Percentiles rank a stretch among this genome's conserved stretches.
Conservation (phyloP, 2,888 invertebrate species). For the Megamerina dolium region DNA sequence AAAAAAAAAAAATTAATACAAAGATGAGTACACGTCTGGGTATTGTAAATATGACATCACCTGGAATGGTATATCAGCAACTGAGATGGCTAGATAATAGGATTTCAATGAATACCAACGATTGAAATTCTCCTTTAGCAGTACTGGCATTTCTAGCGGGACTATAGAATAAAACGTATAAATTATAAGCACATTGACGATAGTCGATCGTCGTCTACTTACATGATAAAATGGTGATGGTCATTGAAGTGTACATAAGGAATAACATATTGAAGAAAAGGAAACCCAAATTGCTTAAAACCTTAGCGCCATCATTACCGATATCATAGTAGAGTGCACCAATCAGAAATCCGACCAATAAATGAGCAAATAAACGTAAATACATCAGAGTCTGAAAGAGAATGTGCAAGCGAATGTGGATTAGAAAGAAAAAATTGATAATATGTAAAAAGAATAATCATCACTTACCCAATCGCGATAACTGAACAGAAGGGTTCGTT, state of each 20-base stretch:
- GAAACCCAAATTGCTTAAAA: slow-evolving; percentile 92
- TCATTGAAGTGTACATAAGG: slow-evolving; percentile 99
- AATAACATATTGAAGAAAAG: slow-evolving; percentile 98
- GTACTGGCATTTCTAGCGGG: slow-evolving; percentile 91
- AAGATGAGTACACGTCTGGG: not conserved
- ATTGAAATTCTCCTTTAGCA: slow-evolving; percentile 92
- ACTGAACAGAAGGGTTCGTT: slow-evolving; percentile 77
- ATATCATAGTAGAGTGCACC: slow-evolving; percentile 93
- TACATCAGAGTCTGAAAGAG: slow-evolving; percentile 84
- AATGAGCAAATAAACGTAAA: slow-evolving; percentile 86
- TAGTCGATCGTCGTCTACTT: slow-evolving; percentile 45
- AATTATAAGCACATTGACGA: not conserved
- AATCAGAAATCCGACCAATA: slow-evolving; percentile 88
- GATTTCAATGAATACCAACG: slow-evolving; percentile 94
- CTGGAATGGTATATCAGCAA: slow-evolving; percentile 97
- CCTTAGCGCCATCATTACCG: slow-evolving; percentile 93
- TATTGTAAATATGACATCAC: too few species aligned
- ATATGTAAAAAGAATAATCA: not conserved
- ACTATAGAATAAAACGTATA: slow-evolving; percentile 53
- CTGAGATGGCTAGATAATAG: slow-evolving; percentile 91
- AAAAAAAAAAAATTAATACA: slow-evolving; percentile 5
- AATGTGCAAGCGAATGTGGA: slow-evolving; percentile 6
- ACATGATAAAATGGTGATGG: slow-evolving; percentile 97
- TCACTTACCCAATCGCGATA: slow-evolving; percentile 76
- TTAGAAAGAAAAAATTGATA: not conserved